A percentile compares a stretch with the other conserved stretches of the same genome.
Evolutionary conservation across 2,888 invertebrate species (phyloP).

Genomic region (Cacoxenus indagator): DNA sequence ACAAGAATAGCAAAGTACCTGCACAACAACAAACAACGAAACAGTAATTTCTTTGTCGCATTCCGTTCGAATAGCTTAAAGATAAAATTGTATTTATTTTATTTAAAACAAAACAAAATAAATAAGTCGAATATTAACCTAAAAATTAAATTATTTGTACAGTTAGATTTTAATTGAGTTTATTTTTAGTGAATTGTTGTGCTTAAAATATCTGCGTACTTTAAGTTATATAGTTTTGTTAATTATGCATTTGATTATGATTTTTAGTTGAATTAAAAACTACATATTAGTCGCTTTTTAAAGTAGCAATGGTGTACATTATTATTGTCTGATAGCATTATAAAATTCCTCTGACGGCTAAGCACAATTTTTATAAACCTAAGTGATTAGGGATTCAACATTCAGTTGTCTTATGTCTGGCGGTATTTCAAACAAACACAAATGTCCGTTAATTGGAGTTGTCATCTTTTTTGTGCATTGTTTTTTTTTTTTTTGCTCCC

Average conservation of each 20-base stretch:
- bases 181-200: conserved; percentile 53
- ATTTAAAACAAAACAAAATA: conserved; percentile 27
- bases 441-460: too few species aligned
- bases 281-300: not conserved
- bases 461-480: too few species aligned
- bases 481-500: too few species aligned
- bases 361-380: too few species aligned
- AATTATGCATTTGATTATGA: conserved; percentile 22
- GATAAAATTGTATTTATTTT: conserved; percentile 27
- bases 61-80: conserved; percentile 55
- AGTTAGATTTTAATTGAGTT: conserved; percentile 34
- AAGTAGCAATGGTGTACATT: not conserved
- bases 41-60: conserved; percentile 38
- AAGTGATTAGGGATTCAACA: too few species aligned
- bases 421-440: too few species aligned
- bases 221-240: conserved; percentile 20
- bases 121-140: conserved; percentile 35
- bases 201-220: conserved; percentile 38
- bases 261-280: conserved; percentile 28
- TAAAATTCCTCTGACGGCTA: not conserved
- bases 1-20: conserved; percentile 51
- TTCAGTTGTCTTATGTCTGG: too few species aligned
- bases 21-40: conserved; percentile 45
- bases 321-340: not conserved
- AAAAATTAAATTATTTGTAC: conserved; percentile 12